Conservation (phyloP, 2,797 vertebrate genomes). For the Siniperca undulata region DNA sequence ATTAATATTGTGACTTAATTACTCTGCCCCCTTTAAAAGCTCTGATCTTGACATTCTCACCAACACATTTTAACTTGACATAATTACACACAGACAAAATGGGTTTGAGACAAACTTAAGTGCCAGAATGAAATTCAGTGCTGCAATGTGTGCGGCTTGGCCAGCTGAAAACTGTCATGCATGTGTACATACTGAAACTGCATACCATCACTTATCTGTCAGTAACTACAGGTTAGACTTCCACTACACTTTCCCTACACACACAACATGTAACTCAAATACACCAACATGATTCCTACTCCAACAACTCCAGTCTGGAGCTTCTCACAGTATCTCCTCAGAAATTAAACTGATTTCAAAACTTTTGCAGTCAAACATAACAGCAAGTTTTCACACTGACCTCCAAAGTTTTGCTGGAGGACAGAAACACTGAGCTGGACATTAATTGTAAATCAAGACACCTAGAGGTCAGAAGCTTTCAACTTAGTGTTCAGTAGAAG, state of each 20-base stretch:
- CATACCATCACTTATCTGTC: background rate
- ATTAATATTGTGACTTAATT: background rate
- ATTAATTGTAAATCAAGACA: constrained; percentile 33
- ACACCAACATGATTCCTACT: background rate
- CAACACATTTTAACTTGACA: too few species aligned
- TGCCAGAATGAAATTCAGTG: too few species aligned
- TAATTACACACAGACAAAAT: too few species aligned
- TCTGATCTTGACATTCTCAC: too few species aligned
- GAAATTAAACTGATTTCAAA: too few species aligned
- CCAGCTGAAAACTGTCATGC: too few species aligned
- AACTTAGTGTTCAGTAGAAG: constrained; percentile 23
- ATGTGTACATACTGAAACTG: too few species aligned
- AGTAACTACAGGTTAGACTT: background rate
- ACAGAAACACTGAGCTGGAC: constrained; percentile 21
- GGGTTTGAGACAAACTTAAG: too few species aligned
- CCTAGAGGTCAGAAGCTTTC: constrained; percentile 30
- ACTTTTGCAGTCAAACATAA: constrained; percentile 1
- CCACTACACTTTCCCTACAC: background rate
- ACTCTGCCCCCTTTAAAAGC: too few species aligned
- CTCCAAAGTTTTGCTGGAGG: constrained; percentile 11
- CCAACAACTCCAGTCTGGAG: background rate
- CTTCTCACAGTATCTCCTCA: background rate
- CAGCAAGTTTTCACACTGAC: background rate
- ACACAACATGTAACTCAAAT: background rate
- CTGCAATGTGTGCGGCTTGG: too few species aligned